Conservation (phyloP, 2,113 vertebrate species). For the Lepus europaeus region DNA sequence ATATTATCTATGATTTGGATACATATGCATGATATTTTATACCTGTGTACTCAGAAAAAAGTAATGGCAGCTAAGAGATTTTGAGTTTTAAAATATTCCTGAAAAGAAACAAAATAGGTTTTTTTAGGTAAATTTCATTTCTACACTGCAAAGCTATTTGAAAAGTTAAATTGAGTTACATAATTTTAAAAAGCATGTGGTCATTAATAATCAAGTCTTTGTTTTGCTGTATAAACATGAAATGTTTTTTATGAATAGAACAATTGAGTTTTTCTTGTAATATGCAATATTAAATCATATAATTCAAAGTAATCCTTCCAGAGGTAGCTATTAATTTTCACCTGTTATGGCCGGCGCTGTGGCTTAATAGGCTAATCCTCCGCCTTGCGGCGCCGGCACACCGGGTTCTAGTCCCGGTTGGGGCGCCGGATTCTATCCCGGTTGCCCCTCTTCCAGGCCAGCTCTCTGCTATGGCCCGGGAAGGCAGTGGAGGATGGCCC, state of each 20-base stretch:
- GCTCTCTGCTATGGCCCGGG: too few species aligned
- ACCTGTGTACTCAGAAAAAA: not conserved
- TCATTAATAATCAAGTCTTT: not conserved
- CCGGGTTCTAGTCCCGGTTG: too few species aligned
- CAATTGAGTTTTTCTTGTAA: not conserved
- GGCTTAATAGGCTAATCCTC: too few species aligned
- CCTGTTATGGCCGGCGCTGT: not conserved
- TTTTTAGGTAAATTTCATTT: constrained; percentile 7
- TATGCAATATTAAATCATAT: not conserved
- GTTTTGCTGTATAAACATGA: not conserved
- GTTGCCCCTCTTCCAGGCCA: too few species aligned
- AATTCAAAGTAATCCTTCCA: not conserved
- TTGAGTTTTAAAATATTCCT: not conserved
- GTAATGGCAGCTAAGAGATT: not conserved
- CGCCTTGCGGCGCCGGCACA: too few species aligned
- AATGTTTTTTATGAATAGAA: constrained; percentile 12
- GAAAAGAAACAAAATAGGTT: not conserved
- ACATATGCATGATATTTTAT: not conserved
- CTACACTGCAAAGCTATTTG: not conserved
- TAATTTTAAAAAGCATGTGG: constrained; percentile 1
- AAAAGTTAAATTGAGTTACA: not conserved
- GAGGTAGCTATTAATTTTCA: not conserved
- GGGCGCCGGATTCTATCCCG: too few species aligned
- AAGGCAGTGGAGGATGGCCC: too few species aligned
- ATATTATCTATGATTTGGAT: not conserved